A percentile compares a stretch with the other conserved stretches of the same genome.
Conservation (phyloP, 2,113 vertebrate species). For the Prietella phreatophila region DNA sequence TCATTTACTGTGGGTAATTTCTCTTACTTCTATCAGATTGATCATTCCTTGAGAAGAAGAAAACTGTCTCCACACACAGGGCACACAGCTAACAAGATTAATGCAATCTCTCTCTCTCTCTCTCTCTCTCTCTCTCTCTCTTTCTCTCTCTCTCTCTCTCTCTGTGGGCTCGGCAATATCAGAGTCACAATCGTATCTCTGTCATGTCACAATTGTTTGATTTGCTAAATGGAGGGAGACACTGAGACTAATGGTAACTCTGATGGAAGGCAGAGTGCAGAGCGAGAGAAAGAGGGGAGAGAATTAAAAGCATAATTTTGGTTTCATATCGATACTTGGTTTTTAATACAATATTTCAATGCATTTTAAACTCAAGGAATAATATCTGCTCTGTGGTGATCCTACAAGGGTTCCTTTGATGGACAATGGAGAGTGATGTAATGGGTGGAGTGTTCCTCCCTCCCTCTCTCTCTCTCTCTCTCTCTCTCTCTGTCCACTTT, state of each 20-base stretch:
- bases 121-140: slow-evolving; percentile 17
- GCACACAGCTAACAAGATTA: slow-evolving; percentile 31
- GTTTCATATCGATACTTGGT: no score
- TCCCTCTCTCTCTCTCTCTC: not conserved
- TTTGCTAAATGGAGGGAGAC: slow-evolving; percentile 32
- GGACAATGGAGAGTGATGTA: not conserved
- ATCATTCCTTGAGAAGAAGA: not conserved
- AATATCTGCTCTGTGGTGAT: not conserved
- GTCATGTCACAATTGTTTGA: slow-evolving; percentile 25
- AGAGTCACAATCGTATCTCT: slow-evolving; percentile 17
- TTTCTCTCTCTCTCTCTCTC: not conserved
- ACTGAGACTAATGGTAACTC: slow-evolving; percentile 23
- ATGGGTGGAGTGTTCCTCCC: not conserved
- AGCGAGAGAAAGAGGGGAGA: not conserved
- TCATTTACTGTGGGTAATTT: not conserved
- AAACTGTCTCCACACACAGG: slow-evolving; percentile 19
- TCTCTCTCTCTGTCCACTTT: not conserved
- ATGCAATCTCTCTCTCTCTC: not conserved
- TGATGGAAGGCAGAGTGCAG: not conserved
- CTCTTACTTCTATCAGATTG: not conserved
- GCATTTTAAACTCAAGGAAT: not conserved
- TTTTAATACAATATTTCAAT: not conserved
- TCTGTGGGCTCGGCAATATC: not conserved
- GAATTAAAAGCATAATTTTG: not conserved
- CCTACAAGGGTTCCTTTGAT: not conserved